Conservation (phyloP, 2,113 vertebrate genomes). For the Pedetes capensis region DNA sequence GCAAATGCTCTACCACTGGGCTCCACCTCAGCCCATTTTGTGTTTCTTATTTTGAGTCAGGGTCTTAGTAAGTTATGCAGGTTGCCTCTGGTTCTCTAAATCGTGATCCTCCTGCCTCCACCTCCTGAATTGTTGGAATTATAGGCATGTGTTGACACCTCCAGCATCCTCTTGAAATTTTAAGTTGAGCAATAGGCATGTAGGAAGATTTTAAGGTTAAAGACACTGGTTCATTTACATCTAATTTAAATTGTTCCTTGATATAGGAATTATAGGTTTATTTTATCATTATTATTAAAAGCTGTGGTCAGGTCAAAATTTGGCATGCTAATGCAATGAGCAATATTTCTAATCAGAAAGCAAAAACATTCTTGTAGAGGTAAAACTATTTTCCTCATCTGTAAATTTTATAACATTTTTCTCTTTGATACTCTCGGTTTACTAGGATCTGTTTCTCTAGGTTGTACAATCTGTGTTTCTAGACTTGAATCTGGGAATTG, state of each 20-base stretch:
- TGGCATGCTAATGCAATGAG: background rate
- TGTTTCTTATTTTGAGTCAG: no score
- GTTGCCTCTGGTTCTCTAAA: no score
- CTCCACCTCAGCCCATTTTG: no score
- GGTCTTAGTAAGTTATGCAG: no score
- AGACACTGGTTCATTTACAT: background rate
- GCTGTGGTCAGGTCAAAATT: background rate
- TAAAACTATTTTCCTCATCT: background rate
- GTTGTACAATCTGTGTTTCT: background rate
- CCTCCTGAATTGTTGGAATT: no score
- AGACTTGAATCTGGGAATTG: background rate
- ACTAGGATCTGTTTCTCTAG: background rate
- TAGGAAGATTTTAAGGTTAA: slow-evolving; percentile 3
- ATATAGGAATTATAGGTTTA: slow-evolving; percentile 13
- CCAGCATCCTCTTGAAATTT: background rate
- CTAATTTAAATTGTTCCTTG: slow-evolving; percentile 18
- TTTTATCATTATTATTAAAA: slow-evolving; percentile 43
- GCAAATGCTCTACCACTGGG: no score
- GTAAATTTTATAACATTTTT: background rate
- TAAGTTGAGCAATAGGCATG: background rate
- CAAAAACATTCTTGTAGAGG: background rate
- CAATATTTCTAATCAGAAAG: slow-evolving; percentile 17
- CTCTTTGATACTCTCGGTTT: background rate
- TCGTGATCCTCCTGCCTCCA: no score
- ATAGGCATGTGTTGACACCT: no score